Conservation (phyloP, 2,113 vertebrate species). For the Gallinago jamesoni region DNA sequence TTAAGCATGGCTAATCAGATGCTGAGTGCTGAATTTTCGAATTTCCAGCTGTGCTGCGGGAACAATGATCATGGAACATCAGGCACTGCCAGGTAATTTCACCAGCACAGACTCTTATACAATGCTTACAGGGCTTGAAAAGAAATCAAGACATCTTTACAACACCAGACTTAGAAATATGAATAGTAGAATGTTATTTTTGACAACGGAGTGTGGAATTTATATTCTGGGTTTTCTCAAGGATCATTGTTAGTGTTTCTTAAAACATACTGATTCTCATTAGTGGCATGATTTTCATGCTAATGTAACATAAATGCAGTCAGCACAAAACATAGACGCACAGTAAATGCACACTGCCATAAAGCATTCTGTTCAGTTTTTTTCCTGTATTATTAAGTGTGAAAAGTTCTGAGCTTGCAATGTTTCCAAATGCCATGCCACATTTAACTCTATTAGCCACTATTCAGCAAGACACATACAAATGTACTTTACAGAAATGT, state of each 20-base stretch:
- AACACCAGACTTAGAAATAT: not conserved
- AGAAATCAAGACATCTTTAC: not conserved
- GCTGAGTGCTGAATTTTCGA: not conserved
- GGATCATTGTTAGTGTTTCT: not conserved
- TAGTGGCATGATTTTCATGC: not conserved
- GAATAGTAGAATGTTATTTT: not conserved
- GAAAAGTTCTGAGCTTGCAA: not conserved
- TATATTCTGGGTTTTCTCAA: not conserved
- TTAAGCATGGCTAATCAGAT: not conserved
- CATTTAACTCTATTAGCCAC: not conserved
- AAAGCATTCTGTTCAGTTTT: not conserved
- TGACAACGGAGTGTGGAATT: not conserved
- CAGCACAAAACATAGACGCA: not conserved
- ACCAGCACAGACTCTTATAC: not conserved
- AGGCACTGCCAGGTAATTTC: not conserved
- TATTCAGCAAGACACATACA: not conserved
- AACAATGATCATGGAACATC: not conserved
- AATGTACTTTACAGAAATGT: not conserved
- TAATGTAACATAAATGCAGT: not conserved
- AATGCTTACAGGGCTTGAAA: not conserved
- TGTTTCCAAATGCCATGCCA: not conserved
- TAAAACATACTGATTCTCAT: not conserved
- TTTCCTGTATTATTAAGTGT: not conserved
- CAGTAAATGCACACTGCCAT: not conserved
- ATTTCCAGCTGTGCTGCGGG: not conserved